These are phyloP conservation scores for Perccottus glenii DNA, from an alignment of 2,113 vertebrate genomes.

Conservation along the genomic window DNA sequence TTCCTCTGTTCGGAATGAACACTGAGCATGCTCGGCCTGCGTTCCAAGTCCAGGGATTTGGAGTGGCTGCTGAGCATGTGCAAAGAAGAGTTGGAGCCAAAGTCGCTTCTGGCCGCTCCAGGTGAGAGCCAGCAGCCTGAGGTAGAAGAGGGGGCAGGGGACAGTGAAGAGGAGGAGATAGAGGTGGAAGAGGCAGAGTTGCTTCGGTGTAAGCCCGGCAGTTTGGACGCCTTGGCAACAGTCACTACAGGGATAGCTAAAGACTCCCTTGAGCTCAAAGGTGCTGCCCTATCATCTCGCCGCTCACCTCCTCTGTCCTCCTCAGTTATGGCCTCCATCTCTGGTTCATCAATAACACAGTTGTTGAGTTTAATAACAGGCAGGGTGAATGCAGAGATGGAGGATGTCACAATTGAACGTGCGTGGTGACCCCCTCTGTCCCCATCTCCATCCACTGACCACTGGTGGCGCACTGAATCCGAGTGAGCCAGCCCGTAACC, in stretches of 20 bases:
- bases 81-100: slow-evolving; percentile 93
- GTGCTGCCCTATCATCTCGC: slow-evolving; percentile 74
- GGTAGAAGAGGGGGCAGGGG: slow-evolving; percentile 79
- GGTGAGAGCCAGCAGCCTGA: slow-evolving; percentile 91
- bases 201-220: slow-evolving; percentile 76
- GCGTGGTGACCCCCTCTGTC: slow-evolving; percentile 87
- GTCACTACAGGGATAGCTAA: slow-evolving; percentile 84
- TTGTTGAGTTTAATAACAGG: slow-evolving; percentile 99
- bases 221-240: slow-evolving; percentile 84
- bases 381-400: slow-evolving; percentile 94
- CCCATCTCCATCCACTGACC: slow-evolving; percentile 68
- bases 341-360: slow-evolving; percentile 96
- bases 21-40: slow-evolving; percentile 83
- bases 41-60: slow-evolving; percentile 95
- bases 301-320: slow-evolving; percentile 80
- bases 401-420: slow-evolving; percentile 95
- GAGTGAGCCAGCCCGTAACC: slow-evolving; percentile 32
- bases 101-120: slow-evolving; percentile 88
- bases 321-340: slow-evolving; percentile 93
- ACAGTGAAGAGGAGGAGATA: slow-evolving; percentile 81
- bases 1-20: slow-evolving; percentile 93
- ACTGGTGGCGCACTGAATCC: slow-evolving; percentile 67
- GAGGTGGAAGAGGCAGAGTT: slow-evolving; percentile 84
- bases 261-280: slow-evolving; percentile 86
- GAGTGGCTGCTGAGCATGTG: slow-evolving; percentile 93